These are phyloP conservation scores for Scolopax rusticola DNA, from an alignment of 2,797 vertebrate genomes.

Conservation along the genomic window DNA sequence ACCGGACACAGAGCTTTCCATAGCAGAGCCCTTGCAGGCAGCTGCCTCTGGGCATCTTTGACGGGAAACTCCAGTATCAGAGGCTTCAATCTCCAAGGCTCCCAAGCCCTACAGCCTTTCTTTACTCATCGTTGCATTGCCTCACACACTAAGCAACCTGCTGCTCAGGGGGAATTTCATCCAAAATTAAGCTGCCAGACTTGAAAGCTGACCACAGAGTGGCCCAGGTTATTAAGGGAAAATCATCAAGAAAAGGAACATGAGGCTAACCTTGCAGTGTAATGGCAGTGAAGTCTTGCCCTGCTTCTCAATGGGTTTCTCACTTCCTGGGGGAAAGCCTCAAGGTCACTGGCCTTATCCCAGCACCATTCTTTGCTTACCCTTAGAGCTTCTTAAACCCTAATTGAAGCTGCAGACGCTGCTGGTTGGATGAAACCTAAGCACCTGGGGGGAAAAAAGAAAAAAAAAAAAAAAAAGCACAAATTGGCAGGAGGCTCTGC, in stretches of 20 bases:
- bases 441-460: accelerated
- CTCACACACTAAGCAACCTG: not conserved
- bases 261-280: not conserved
- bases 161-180: not conserved
- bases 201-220: not conserved
- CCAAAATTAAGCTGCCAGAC: not conserved
- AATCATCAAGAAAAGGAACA: not conserved
- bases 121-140: not conserved
- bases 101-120: not conserved
- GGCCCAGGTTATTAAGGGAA: not conserved
- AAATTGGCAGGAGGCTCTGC: not conserved
- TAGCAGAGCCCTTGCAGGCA: not conserved
- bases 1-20: not conserved
- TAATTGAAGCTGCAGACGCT: not conserved
- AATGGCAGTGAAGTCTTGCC: not conserved
- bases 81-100: not conserved
- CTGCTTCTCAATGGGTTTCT: not conserved
- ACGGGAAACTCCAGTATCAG: not conserved
- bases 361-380: not conserved
- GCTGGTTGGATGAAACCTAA: not conserved
- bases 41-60: not conserved
- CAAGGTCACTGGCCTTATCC: not conserved
- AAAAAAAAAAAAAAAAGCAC: accelerated
- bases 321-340: not conserved
- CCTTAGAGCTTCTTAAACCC: not conserved